Conservation (phyloP, 2,888 invertebrate genomes). For the Agrochola lota region DNA sequence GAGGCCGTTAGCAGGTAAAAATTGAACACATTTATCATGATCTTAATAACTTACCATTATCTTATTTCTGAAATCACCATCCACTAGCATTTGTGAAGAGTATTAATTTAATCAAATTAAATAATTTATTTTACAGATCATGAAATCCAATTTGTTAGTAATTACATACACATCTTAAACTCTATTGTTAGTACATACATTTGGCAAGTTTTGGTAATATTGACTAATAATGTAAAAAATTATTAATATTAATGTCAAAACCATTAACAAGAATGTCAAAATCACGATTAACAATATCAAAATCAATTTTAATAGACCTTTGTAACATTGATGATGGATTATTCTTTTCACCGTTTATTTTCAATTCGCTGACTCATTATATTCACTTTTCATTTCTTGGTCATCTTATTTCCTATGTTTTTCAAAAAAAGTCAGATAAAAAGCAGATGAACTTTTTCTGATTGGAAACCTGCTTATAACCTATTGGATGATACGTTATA, state of each 20-base stretch:
- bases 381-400: neutral
- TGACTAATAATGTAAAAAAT: too few relatives aligned
- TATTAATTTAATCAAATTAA: too few relatives aligned
- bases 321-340: neutral
- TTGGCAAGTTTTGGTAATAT: too few relatives aligned
- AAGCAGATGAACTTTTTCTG: neutral
- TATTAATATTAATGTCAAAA: too few relatives aligned
- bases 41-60: neutral
- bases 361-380: neutral
- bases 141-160: too few relatives aligned
- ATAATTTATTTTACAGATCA: too few relatives aligned
- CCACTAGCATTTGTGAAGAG: neutral
- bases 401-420: too few relatives aligned
- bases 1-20: constrained; percentile 90
- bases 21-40: too few relatives aligned
- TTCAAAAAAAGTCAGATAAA: neutral
- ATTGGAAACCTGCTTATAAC: neutral
- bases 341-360: neutral
- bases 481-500: neutral
- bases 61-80: neutral
- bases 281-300: too few relatives aligned
- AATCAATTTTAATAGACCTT: neutral
- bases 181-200: too few relatives aligned
- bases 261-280: too few relatives aligned
- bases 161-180: too few relatives aligned